Base-by-base conservation (phyloP, 92 coral and sea anemone species). In the Virgularia gustaviana region DNA sequence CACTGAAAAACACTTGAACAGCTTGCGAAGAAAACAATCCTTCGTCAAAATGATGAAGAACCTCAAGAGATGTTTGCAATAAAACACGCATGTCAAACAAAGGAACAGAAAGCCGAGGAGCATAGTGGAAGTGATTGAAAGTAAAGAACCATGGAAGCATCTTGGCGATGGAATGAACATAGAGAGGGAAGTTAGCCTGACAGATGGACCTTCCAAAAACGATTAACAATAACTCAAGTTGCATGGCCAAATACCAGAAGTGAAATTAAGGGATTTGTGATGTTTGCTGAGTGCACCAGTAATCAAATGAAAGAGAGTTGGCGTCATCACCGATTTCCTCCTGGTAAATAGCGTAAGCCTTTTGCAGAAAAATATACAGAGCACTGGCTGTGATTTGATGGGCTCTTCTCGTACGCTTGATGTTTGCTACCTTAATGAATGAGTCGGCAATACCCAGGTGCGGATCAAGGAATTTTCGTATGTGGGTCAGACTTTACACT, bases 401-500 rank as follows among this genome's bases (percentile, higher is more conserved):
- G 27, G 86, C 83, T 23, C 83, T 33, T 57, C 83, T 42, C 37
- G 89, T 37, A 41, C 82, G 87, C 25, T 39, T 57, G 24, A 81
- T 59, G 49, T 65, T 77, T n/a, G 72, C 9, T 10, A 83, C 84
- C 66, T 85, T 85, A 38, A 85, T 12, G 42, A 85, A 82, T 18
- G 87, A 85, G 22, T 80, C 88, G 9, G 88, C 85, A 62, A 81
- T 85, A 43, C 90, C 87, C n/a, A n/a, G n/a, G n/a, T n/a, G n/a
- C n/a, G n/a, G n/a, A n/a, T n/a, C n/a, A n/a, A n/a, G n/a, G n/a
- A n/a, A n/a, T n/a, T n/a, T n/a, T n/a, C n/a, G n/a, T n/a, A n/a
- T n/a, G n/a, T n/a, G n/a, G n/a, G n/a, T n/a, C n/a, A n/a, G n/a
- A n/a, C n/a, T n/a, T n/a, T n/a, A n/a, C n/a, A n/a, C n/a, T n/a